phyloP scores from a whole-genome alignment of 2,113 vertebrate genomes.

The Rhinoderma darwinii region DNA sequence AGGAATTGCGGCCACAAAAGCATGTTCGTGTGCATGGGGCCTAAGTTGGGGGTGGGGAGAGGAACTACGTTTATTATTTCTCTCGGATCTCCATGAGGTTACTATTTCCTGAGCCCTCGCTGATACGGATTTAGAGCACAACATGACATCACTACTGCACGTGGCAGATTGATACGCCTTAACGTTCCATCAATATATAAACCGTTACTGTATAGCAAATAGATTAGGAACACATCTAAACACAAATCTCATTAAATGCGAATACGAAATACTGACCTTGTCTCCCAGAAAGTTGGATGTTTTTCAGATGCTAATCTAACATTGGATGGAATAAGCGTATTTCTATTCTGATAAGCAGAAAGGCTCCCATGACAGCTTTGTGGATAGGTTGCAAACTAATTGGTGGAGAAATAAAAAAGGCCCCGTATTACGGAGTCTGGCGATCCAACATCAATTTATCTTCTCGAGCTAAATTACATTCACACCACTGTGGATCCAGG shows the following conservation, averaged over 20 bases:
- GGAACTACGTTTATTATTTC: not conserved
- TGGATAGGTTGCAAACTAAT: not conserved
- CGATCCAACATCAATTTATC: slow-evolving; percentile 4
- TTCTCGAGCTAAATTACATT: not conserved
- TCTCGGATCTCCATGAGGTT: not conserved
- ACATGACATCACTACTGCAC: not conserved
- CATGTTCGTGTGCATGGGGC: no score
- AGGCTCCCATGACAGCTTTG: not conserved
- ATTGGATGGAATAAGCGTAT: not conserved
- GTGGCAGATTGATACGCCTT: not conserved
- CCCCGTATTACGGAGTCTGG: not conserved
- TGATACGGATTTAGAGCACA: not conserved
- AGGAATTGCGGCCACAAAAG: no score
- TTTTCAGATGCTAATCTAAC: not conserved
- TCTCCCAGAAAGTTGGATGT: not conserved
- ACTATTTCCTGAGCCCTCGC: not conserved
- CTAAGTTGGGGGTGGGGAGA: no score
- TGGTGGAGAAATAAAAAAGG: not conserved
- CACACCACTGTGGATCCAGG: not conserved
- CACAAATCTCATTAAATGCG: not conserved
- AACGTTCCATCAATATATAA: not conserved
- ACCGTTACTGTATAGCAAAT: not conserved
- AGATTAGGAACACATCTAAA: not conserved
- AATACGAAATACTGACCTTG: not conserved
- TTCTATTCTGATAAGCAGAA: slow-evolving; percentile 6